Percentiles rank a stretch among this genome's conserved stretches.
These are phyloP conservation scores for Malurus elegans DNA, from an alignment of 2,113 vertebrate genomes.

Conservation along the genomic window DNA sequence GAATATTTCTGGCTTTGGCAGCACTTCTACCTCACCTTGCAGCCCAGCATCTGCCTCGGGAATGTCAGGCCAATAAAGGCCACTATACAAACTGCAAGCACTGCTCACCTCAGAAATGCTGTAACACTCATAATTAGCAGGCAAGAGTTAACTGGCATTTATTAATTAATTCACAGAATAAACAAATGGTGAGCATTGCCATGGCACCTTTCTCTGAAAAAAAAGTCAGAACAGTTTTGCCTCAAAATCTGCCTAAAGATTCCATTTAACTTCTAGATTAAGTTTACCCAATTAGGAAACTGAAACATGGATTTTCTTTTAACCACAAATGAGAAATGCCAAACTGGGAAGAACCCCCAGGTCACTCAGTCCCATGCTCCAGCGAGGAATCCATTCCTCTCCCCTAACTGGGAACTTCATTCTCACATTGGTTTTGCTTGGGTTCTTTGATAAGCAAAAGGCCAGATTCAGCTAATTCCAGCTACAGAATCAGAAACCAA, in stretches of 20 bases:
- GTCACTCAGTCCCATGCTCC: neutral
- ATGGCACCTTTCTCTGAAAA: neutral
- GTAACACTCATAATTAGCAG: neutral
- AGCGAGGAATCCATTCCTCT: neutral
- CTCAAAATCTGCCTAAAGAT: neutral
- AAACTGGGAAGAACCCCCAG: neutral
- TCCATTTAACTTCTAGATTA: neutral
- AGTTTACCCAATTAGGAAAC: neutral
- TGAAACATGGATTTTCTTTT: neutral
- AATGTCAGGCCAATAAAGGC: neutral
- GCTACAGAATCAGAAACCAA: neutral
- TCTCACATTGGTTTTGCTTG: neutral
- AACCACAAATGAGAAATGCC: neutral
- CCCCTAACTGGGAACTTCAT: neutral
- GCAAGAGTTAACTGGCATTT: neutral
- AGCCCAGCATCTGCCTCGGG: neutral
- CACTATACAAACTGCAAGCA: neutral
- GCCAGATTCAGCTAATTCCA: neutral
- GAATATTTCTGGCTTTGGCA: neutral
- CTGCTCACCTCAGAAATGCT: neutral
- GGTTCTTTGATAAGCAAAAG: neutral
- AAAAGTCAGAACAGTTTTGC: neutral
- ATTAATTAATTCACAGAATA: neutral
- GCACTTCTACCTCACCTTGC: neutral
- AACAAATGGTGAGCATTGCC: neutral